Evolutionary conservation across 2,797 vertebrate species (phyloP), one percentile per base, ranked within the genome.

Genomic region (Urosaurus nigricauda): DNA sequence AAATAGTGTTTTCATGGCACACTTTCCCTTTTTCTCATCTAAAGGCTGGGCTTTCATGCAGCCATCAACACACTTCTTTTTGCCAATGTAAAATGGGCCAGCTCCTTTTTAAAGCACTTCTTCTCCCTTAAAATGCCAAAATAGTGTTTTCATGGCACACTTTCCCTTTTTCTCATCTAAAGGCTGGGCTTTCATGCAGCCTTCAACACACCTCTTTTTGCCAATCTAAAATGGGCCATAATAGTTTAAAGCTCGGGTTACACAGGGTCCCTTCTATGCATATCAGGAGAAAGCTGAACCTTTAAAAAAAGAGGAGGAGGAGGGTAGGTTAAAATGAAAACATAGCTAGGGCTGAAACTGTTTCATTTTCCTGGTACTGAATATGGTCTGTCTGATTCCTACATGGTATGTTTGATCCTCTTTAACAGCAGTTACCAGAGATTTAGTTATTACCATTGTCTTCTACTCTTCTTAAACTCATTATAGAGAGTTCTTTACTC

Each of bases 321-420:
- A 12, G 9, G 65, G 29, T 3, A 7, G 43, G 21, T 26, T 17
- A 5, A 37, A 87, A 58, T 70, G 14, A 7, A 75, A 75, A 40
- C 8, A 26, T 26, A 47, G 17, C 26, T 56, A n/a, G 83, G 79
- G 47, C 84, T 80, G 79, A 63, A 92, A 2, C 8, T 87, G 40
- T 88, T 1, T 43, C 65, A 51, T 71, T 5, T 74, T 90, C 70
- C 9, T 75, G 13, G 68, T 26, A n/a, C 1, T 43, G 70, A 87
- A 32, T 88, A 0, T 68, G 88, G 60, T 13, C 0, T 90, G 83
- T 43, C 43, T 43, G 43, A 77, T 63, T 94, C 70, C 26, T 19
- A 21, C 79, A 79, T 86, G 53, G 79, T 2, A 14, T 83, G 81
- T 85, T 83, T 60, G 43, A 71, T 92, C 79, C 88, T 88, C 53